Evolutionary conservation across 2,888 invertebrate genomes (phyloP).

Genomic region (Agrotis exclamationis): DNA sequence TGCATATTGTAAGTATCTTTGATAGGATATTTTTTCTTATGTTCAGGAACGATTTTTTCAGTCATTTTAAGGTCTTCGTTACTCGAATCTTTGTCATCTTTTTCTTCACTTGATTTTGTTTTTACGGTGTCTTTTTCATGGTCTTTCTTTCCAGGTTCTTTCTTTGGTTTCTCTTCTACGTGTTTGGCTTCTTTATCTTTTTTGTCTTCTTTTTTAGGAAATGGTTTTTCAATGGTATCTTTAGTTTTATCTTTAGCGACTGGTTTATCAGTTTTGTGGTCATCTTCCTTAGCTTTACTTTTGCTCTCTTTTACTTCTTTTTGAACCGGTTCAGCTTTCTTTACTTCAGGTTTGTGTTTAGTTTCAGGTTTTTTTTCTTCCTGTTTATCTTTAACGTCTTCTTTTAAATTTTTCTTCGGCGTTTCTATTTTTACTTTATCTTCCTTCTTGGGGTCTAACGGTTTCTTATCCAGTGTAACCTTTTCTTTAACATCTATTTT

Average conservation of each 20-base stretch:
- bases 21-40: conserved; percentile 62
- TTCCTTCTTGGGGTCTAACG: conserved; percentile 33
- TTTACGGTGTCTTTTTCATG: conserved; percentile 48
- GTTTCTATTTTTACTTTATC: conserved; percentile 27
- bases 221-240: conserved; percentile 15
- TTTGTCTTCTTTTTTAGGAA: conserved; percentile 59
- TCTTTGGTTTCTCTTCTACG: conserved; percentile 56
- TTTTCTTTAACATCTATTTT: conserved; percentile 32
- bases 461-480: conserved; percentile 21
- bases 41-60: conserved; percentile 52
- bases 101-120: conserved; percentile 52
- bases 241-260: conserved; percentile 41
- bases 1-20: conserved; percentile 60
- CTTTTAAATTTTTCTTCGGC: conserved; percentile 27
- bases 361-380: conserved; percentile 23
- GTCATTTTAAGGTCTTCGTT: conserved; percentile 41
- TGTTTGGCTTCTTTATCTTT: conserved; percentile 62
- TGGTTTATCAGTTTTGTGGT: conserved; percentile 40
- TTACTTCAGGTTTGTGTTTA: conserved; percentile 49
- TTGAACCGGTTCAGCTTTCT: conserved; percentile 46
- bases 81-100: conserved; percentile 44
- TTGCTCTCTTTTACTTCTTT: conserved; percentile 60
- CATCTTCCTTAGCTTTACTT: conserved; percentile 41
- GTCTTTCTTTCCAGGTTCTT: conserved; percentile 55
- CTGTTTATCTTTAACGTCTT: conserved; percentile 16